These are phyloP conservation scores for Genyomyrus donnyi DNA, from an alignment of 2,113 vertebrate species.

Conservation along the genomic window DNA sequence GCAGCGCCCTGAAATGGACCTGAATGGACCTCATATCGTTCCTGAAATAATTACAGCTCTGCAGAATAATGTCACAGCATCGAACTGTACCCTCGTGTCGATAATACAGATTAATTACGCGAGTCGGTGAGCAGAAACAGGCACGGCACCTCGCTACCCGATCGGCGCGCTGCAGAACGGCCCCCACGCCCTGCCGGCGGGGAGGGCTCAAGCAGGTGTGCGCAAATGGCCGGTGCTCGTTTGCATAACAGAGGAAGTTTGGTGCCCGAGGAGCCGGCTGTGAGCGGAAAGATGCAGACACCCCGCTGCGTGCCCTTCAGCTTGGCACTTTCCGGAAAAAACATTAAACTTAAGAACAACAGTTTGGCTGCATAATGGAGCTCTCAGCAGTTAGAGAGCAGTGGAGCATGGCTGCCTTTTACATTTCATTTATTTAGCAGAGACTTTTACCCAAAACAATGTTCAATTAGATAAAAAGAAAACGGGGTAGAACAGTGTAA, in stretches of 20 bases:
- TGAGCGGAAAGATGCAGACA: neutral
- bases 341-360: neutral
- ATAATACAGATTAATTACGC: slow-evolving; percentile 37
- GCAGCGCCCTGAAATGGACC: slow-evolving; percentile 6
- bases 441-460: neutral
- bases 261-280: neutral
- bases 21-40: slow-evolving; percentile 26
- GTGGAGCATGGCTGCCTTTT: neutral
- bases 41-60: slow-evolving; percentile 16
- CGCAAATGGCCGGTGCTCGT: neutral
- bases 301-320: neutral
- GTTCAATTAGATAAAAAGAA: neutral
- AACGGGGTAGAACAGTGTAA: neutral
- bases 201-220: neutral
- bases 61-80: slow-evolving; percentile 21
- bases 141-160: slow-evolving; percentile 31
- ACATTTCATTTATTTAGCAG: neutral
- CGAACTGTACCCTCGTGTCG: slow-evolving; percentile 29
- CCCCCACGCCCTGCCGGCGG: neutral
- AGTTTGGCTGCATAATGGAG: neutral
- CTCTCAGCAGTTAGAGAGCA: neutral
- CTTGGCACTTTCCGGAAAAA: neutral
- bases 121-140: slow-evolving; percentile 27
- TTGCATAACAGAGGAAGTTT: neutral
- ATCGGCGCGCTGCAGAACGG: slow-evolving; percentile 22